A percentile compares a stretch with the other conserved stretches of the same genome.
These are phyloP conservation scores for Ophioderma brevispina DNA, from an alignment of 35 echinoderm and acorn worm species.

Conservation along the genomic window DNA sequence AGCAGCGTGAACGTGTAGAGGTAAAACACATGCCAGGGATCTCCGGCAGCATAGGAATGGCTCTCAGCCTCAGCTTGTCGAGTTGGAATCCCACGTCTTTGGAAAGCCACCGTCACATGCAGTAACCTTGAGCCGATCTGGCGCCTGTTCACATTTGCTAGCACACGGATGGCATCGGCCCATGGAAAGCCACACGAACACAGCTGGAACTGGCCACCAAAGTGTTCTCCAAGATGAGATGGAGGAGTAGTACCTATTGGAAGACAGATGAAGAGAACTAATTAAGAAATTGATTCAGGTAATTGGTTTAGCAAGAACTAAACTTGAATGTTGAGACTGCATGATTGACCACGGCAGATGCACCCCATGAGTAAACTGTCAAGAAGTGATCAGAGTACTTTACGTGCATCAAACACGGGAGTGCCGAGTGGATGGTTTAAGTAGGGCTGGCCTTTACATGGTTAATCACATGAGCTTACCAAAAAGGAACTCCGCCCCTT, in stretches of 20 bases:
- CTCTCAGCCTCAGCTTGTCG: constrained; percentile 86
- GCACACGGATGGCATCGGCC: constrained; percentile 78
- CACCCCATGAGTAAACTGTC: too few relatives aligned
- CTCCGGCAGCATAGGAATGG: constrained; percentile 82
- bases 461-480: too few relatives aligned
- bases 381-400: too few relatives aligned
- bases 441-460: too few relatives aligned
- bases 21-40: constrained; percentile 64
- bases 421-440: too few relatives aligned
- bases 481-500: too few relatives aligned
- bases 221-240: constrained; percentile 72
- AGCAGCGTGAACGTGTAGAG: constrained; percentile 62
- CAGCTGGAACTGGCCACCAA: constrained; percentile 84
- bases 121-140: constrained; percentile 81
- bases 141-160: constrained; percentile 72
- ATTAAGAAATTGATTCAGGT: too few relatives aligned
- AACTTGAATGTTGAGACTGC: too few relatives aligned
- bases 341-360: too few relatives aligned
- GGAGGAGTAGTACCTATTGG: constrained; percentile 74
- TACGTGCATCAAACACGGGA: too few relatives aligned
- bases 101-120: constrained; percentile 67
- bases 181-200: constrained; percentile 80
- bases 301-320: too few relatives aligned
- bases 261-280: not conserved
- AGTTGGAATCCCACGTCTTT: constrained; percentile 69